Evolutionary conservation across 2,113 vertebrate genomes (phyloP), one percentile per base, ranked within the genome.

Genomic region (Esox niger): DNA sequence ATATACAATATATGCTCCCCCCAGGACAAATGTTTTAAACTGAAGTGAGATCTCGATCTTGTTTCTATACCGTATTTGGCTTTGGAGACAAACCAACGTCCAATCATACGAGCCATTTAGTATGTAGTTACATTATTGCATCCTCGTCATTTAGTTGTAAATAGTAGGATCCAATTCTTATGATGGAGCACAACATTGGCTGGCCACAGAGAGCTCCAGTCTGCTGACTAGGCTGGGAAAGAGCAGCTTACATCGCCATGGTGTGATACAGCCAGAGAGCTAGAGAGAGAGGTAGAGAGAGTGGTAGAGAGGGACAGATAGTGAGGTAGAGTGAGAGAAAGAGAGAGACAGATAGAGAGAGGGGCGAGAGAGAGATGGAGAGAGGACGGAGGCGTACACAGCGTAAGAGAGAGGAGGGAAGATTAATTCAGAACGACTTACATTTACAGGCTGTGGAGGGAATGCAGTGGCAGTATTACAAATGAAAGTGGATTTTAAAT

Each of bases 401-500:
- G 35, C 1, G 35, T 0, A 13, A 13, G 49, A 23, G 61, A 62
- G 49, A 23, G 54, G 54, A 26, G 27, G 27, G 27, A 52, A 47
- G 60, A 80, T 73, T 77, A 63, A 62, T 64, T 67, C 46, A 55
- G 27, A 75, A 68, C 64, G 69, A 68, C 58, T 68, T 62, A 52
- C 66, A 62, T 58, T 75, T 29, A 52, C 27, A 30, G 43, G 43
- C 30, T 58, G 64, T 29, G 64, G 54, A 66, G 60, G 47, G 62
- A 57, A 67, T 63, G 62, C 66, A 55, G 74, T 52, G 21, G 72
- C 63, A 47, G 72, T 61, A 47, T 77, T 70, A 67, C 57, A 77
- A 74, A 62, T 63, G 57, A 70, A 72, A 81, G 66, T 71, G 69
- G 68, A 75, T 78, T 84, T 79, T 66, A 73, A 76, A 78, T 73